These are phyloP conservation scores for Drosophila eugracilis DNA, from an alignment of 1,140 invertebrate species.

Conservation along the genomic window DNA sequence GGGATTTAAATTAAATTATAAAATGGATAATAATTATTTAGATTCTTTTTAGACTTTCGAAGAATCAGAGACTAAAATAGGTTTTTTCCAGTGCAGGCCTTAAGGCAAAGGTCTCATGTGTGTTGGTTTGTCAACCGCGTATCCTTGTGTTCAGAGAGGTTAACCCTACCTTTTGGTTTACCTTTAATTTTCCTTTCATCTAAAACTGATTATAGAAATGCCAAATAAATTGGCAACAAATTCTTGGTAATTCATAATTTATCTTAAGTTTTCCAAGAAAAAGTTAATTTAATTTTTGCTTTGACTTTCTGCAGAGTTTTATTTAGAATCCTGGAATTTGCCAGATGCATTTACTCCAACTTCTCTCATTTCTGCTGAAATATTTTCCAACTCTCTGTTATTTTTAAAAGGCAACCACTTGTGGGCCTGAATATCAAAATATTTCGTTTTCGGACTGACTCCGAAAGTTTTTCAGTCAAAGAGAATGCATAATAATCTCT, in stretches of 20 bases:
- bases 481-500: background rate
- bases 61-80: no score
- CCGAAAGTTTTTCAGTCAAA: slow-evolving; percentile 29
- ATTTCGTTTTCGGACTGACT: slow-evolving; percentile 55
- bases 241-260: background rate
- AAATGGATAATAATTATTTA: no score
- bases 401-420: slow-evolving; percentile 63
- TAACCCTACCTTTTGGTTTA: slow-evolving; percentile 44
- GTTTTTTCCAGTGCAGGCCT: background rate
- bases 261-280: background rate
- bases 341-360: slow-evolving; percentile 3
- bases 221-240: background rate
- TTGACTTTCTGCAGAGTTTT: background rate
- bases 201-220: slow-evolving; percentile 5
- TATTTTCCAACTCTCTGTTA: background rate
- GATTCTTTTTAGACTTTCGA: background rate
- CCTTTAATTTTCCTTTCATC: slow-evolving; percentile 6
- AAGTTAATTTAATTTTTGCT: background rate
- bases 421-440: slow-evolving; percentile 47
- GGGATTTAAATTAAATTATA: rapidly evolving
- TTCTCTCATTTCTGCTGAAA: slow-evolving; percentile 1
- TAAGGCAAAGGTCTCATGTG: slow-evolving; percentile 1
- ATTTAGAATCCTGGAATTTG: background rate
- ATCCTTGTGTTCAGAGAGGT: slow-evolving; percentile 36
- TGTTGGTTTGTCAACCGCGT: slow-evolving; percentile 41